Evolutionary conservation across 2,888 invertebrate species (phyloP).

Genomic region (Mesorhabditis sp.): DNA sequence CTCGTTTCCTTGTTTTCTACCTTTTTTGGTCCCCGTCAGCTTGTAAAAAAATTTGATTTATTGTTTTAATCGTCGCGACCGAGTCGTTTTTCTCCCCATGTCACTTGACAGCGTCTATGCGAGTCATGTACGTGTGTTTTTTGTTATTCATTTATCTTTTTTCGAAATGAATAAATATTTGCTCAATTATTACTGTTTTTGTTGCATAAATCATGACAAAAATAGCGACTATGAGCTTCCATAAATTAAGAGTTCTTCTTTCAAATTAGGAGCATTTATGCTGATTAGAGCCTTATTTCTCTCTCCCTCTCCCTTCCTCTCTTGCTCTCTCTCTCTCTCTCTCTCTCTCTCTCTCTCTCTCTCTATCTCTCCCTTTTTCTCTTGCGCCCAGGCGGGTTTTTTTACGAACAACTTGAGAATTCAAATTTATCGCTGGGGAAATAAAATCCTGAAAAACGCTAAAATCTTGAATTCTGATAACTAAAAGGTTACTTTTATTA

Average conservation of each 20-base stretch:
- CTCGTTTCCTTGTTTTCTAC: background rate
- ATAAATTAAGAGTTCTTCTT: too few relatives aligned
- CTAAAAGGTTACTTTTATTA: too few relatives aligned
- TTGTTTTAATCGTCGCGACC: background rate
- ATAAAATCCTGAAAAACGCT: too few relatives aligned
- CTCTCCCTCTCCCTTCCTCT: background rate
- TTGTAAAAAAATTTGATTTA: background rate
- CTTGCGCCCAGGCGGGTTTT: background rate
- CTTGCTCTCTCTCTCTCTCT: conserved; percentile 5
- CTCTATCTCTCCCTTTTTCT: conserved; percentile 6
- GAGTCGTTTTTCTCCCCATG: background rate
- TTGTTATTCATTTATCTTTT: too few relatives aligned
- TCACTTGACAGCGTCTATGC: conserved; percentile 7
- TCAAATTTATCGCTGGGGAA: too few relatives aligned
- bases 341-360: background rate
- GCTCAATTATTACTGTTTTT: conserved; percentile 1
- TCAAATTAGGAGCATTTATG: too few relatives aligned
- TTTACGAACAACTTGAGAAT: too few relatives aligned
- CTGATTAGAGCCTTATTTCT: background rate
- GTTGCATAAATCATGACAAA: background rate
- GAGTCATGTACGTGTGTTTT: too few relatives aligned
- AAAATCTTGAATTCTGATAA: too few relatives aligned
- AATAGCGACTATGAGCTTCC: background rate
- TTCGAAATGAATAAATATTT: background rate
- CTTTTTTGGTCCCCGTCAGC: too few relatives aligned